Evolutionary conservation across 2,888 invertebrate genomes (phyloP).

Genomic region (Sarcophaga carnaria): DNA sequence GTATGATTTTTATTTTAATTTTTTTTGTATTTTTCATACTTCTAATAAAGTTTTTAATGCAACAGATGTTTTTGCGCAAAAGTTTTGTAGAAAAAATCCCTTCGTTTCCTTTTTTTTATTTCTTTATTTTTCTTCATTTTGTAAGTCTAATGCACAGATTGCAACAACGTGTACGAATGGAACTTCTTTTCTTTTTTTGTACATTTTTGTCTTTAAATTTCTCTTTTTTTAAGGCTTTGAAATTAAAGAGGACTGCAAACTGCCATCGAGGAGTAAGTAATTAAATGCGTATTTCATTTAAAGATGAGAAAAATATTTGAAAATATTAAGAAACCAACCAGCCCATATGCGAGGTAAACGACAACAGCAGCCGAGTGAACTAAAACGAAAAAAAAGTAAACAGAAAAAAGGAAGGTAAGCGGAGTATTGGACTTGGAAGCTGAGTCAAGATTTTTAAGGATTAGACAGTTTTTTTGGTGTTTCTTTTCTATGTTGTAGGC

Average conservation of each 20-base stretch:
- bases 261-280: slow-evolving; percentile 19
- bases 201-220: not conserved
- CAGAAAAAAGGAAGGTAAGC: not conserved
- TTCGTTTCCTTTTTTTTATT: not conserved
- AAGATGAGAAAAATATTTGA: not conserved
- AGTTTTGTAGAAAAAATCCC: slow-evolving; percentile 20
- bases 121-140: not conserved
- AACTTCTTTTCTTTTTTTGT: not conserved
- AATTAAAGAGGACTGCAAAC: slow-evolving; percentile 24
- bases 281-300: slow-evolving; percentile 34
- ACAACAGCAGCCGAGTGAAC: not conserved
- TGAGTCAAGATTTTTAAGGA: no score
- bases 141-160: slow-evolving; percentile 55
- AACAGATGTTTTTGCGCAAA: slow-evolving; percentile 54
- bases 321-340: not conserved
- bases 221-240: not conserved
- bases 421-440: not conserved
- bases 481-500: no score
- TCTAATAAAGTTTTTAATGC: slow-evolving; percentile 49
- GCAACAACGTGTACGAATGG: slow-evolving; percentile 38
- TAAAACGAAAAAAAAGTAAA: not conserved
- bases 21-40: not conserved
- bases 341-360: not conserved
- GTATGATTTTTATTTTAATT: slow-evolving; percentile 18
- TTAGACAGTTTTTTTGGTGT: no score